phyloP scores from a whole-genome alignment of 2,113 vertebrate genomes.

The Ondatra zibethicus region DNA sequence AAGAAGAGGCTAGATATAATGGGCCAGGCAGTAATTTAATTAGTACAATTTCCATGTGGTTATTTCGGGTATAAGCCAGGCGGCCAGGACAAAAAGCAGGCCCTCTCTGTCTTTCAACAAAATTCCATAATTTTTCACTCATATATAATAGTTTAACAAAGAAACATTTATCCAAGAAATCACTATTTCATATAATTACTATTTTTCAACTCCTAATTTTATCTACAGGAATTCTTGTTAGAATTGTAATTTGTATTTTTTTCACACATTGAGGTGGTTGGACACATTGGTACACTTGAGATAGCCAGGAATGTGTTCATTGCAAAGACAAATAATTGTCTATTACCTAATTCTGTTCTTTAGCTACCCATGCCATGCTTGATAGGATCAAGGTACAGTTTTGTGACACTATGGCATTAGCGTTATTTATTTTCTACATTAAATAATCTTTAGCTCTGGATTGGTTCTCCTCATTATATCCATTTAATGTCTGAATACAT shows the following conservation, averaged over 20 bases:
- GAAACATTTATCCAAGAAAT: neutral
- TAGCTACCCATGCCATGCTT: neutral
- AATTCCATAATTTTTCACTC: neutral
- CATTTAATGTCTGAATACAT: neutral
- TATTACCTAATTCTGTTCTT: neutral
- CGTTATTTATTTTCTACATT: neutral
- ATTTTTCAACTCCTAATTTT: neutral
- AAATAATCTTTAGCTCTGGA: conserved; percentile 9
- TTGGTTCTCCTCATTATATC: neutral
- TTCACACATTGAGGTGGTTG: neutral
- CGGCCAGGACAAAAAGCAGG: too few species aligned
- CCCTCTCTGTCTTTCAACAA: too few species aligned
- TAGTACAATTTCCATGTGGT: too few species aligned
- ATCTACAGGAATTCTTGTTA: neutral
- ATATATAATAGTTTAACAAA: neutral
- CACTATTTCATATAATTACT: neutral
- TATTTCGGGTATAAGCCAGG: too few species aligned
- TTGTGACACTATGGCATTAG: neutral
- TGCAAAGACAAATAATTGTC: neutral
- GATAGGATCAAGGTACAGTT: neutral
- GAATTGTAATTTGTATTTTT: neutral
- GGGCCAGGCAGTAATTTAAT: too few species aligned
- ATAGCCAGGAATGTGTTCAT: neutral
- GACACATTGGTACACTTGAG: neutral
- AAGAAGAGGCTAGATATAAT: too few species aligned